phyloP scores from a whole-genome alignment of 2,113 vertebrate genomes.

The Elanoides forficatus region DNA sequence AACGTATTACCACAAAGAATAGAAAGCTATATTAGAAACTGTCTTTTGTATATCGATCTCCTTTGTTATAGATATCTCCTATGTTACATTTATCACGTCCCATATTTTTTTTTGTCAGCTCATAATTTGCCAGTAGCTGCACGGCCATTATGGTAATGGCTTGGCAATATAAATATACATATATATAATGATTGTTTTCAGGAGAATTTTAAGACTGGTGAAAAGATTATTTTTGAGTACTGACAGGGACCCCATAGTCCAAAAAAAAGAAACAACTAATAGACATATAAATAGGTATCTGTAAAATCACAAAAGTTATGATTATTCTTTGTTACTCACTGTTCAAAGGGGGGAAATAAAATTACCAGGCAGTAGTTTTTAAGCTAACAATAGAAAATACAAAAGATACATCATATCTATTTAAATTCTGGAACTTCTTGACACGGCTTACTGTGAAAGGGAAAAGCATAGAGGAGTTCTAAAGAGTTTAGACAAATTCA shows the following conservation, averaged over 20 bases:
- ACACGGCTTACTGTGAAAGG: background rate
- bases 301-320: background rate
- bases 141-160: background rate
- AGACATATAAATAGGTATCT: background rate
- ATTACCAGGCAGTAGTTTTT: background rate
- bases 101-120: background rate
- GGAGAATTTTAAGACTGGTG: background rate
- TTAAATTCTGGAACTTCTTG: conserved; percentile 24
- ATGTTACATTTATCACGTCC: background rate
- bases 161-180: background rate
- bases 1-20: background rate
- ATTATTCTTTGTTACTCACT: conserved; percentile 28
- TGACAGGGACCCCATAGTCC: background rate
- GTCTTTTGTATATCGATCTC: background rate
- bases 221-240: background rate
- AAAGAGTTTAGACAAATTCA: background rate
- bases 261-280: background rate
- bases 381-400: conserved; percentile 37
- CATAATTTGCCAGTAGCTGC: background rate
- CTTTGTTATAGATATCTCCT: background rate
- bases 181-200: background rate
- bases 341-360: conserved; percentile 6
- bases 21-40: conserved; percentile 28
- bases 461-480: background rate
- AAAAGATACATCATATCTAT: background rate